phyloP scores from a whole-genome alignment of 2,797 vertebrate genomes.

The Micropoecilia bifurca region DNA sequence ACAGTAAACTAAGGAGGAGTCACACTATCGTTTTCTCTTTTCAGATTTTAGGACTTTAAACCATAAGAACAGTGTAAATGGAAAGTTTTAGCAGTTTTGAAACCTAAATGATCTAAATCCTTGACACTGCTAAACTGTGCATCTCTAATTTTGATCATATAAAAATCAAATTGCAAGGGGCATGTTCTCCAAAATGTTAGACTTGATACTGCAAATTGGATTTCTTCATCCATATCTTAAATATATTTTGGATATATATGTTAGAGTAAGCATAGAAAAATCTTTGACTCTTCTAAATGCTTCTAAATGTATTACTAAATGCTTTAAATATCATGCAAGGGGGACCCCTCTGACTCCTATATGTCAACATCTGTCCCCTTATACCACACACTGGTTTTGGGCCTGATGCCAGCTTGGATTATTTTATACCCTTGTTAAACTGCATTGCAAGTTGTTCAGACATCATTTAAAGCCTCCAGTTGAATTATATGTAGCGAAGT shows the following conservation, averaged over 20 bases:
- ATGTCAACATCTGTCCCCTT: constrained; percentile 37
- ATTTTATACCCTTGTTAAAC: constrained; percentile 35
- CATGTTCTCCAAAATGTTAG: background rate
- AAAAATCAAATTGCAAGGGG: background rate
- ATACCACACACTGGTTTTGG: constrained; percentile 24
- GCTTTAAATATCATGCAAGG: background rate
- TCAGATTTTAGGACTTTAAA: background rate
- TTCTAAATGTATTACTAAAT: background rate
- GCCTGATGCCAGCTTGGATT: constrained; percentile 37
- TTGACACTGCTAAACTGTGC: background rate
- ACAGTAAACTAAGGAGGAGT: background rate
- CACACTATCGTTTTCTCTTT: background rate
- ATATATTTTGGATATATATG: background rate
- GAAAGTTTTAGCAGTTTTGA: background rate
- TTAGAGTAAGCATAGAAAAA: background rate
- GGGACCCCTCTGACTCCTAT: background rate
- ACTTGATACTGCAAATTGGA: background rate
- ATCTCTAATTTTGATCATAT: background rate
- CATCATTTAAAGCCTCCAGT: constrained; percentile 17
- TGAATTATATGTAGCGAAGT: constrained; percentile 4
- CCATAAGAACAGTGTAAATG: background rate
- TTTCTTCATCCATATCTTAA: background rate
- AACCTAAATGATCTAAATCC: background rate
- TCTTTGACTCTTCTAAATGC: background rate
- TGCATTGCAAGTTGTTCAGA: constrained; percentile 35